These are phyloP conservation scores for Diarsia mendica DNA, from an alignment of 2,888 invertebrate species.

Conservation along the genomic window DNA sequence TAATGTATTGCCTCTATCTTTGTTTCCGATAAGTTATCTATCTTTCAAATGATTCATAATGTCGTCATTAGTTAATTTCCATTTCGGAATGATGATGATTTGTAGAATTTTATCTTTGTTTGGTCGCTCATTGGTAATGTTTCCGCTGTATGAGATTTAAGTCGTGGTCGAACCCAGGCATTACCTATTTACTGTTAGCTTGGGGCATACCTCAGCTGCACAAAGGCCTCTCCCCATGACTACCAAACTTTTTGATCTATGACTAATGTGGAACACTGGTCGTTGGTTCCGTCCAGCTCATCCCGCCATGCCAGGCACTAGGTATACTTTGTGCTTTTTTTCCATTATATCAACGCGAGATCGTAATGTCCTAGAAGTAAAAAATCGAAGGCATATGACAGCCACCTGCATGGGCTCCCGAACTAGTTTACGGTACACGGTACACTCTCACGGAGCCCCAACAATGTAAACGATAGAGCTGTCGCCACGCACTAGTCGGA, in stretches of 20 bases:
- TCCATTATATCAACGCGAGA: neutral
- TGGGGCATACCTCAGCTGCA: neutral
- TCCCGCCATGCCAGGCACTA: neutral
- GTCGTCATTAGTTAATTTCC: slow-evolving; percentile 56
- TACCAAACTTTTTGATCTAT: neutral
- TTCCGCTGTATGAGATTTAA: neutral
- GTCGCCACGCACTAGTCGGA: neutral
- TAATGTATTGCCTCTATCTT: slow-evolving; percentile 42
- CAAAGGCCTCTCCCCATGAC: neutral
- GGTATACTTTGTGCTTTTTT: neutral
- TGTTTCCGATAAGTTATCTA: slow-evolving; percentile 57
- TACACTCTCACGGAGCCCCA: neutral
- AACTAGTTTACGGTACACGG: neutral
- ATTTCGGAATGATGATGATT: slow-evolving; percentile 30
- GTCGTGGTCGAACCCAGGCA: neutral
- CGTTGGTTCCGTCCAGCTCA: neutral
- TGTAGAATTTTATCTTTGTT: neutral
- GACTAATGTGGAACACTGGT: neutral
- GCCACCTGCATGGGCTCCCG: neutral
- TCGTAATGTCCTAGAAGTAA: neutral
- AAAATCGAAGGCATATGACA: neutral
- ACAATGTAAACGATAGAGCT: neutral
- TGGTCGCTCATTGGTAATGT: no score
- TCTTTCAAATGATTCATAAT: slow-evolving; percentile 50
- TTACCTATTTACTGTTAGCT: neutral